Conservation (phyloP, 1,140 invertebrate genomes). For the Danaus plexippus region DNA sequence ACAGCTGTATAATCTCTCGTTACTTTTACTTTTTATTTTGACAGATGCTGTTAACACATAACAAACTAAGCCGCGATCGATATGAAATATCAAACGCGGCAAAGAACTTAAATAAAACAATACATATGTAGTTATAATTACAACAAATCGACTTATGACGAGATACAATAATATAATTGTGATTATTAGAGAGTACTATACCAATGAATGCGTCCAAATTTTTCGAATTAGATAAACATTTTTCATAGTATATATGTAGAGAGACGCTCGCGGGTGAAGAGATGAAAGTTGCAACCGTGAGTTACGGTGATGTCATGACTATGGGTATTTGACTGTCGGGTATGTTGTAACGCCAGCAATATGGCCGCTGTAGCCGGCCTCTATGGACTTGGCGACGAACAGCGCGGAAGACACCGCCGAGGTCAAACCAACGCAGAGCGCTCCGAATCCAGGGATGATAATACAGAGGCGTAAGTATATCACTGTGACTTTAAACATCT, state of each 20-base stretch:
- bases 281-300: conserved; percentile 20
- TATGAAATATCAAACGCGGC: conserved; percentile 20
- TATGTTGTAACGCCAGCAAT: conserved; percentile 30
- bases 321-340: conserved; percentile 21
- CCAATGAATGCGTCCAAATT: conserved; percentile 65
- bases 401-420: conserved; percentile 58
- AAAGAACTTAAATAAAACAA: conserved; percentile 24
- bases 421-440: conserved; percentile 58
- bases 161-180: conserved; percentile 68
- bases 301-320: conserved; percentile 15
- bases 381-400: conserved; percentile 61
- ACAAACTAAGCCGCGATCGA: conserved; percentile 16
- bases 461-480: conserved; percentile 61
- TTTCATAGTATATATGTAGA: conserved; percentile 26
- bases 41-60: conserved; percentile 26
- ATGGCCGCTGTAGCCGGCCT: conserved; percentile 62
- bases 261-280: conserved; percentile 17
- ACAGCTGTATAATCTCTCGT: not conserved
- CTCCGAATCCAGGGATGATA: conserved; percentile 64
- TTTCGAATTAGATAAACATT: conserved; percentile 52
- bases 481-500: not conserved
- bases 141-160: conserved; percentile 49
- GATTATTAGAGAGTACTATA: conserved; percentile 54
- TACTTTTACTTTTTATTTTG: conserved; percentile 6
- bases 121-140: conserved; percentile 15